Conservation (phyloP, 2,888 invertebrate genomes). For the Andricus quercusramuli region DNA sequence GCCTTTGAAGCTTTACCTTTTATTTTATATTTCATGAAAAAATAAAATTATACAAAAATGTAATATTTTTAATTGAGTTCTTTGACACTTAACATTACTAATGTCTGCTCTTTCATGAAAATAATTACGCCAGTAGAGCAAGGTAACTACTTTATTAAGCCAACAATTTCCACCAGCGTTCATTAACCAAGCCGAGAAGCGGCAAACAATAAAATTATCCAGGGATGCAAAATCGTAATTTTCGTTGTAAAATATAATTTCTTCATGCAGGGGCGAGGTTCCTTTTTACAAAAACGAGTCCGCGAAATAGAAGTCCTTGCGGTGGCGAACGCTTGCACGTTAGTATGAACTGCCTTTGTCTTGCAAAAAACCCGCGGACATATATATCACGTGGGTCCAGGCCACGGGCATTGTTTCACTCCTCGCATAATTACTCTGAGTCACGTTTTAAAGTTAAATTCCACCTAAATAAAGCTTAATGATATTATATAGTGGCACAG, state of each 20-base stretch:
- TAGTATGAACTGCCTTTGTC: slow-evolving; percentile 68
- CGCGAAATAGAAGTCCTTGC: slow-evolving; percentile 55
- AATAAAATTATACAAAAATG: neutral
- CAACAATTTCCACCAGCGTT: slow-evolving; percentile 37
- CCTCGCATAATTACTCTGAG: slow-evolving; percentile 76
- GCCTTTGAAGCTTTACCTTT: neutral
- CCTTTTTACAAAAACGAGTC: slow-evolving; percentile 28
- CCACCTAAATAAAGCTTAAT: slow-evolving; percentile 77
- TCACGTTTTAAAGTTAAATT: slow-evolving; percentile 76
- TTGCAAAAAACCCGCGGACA: slow-evolving; percentile 72
- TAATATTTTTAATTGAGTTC: slow-evolving; percentile 10
- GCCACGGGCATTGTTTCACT: slow-evolving; percentile 73
- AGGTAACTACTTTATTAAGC: slow-evolving; percentile 27
- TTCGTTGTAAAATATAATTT: slow-evolving; percentile 35
- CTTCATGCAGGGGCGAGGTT: neutral
- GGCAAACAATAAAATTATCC: slow-evolving; percentile 34
- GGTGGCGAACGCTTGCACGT: slow-evolving; percentile 54
- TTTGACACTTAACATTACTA: slow-evolving; percentile 11
- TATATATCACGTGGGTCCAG: slow-evolving; percentile 67
- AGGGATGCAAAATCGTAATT: slow-evolving; percentile 34
- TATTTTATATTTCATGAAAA: neutral
- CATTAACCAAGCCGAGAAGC: slow-evolving; percentile 18
- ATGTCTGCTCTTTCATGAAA: slow-evolving; percentile 22
- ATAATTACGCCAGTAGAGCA: slow-evolving; percentile 7
- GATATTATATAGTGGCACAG: slow-evolving; percentile 67